Evolutionary conservation across 2,113 vertebrate genomes (phyloP).

Genomic region (Athene cunicularia): DNA sequence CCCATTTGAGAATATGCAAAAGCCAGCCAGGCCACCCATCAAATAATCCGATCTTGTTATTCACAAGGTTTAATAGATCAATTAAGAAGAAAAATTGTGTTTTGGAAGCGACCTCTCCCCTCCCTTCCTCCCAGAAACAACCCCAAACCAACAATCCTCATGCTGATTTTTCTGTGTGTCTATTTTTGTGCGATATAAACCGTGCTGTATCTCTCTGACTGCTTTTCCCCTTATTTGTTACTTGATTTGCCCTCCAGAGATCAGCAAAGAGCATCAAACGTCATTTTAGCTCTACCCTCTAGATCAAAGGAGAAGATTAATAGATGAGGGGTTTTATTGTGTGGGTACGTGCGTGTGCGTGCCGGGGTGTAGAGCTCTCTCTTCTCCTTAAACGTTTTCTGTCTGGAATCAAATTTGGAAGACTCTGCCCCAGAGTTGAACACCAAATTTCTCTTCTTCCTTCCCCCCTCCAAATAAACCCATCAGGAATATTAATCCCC

Average conservation of each 20-base stretch:
- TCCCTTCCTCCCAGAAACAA: background rate
- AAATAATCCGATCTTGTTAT: background rate
- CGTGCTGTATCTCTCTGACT: background rate
- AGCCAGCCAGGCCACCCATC: background rate
- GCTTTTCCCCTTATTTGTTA: conserved; percentile 51
- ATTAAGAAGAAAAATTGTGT: background rate
- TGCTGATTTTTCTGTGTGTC: background rate
- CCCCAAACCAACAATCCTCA: background rate
- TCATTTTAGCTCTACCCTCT: conserved; percentile 42
- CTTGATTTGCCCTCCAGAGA: conserved; percentile 75
- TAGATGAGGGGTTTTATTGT: conserved; percentile 16
- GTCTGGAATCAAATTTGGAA: background rate
- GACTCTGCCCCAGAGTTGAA: background rate
- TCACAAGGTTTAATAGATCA: background rate
- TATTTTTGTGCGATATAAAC: background rate
- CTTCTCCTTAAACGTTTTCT: background rate
- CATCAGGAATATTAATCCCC: background rate
- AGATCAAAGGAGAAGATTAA: conserved; percentile 58
- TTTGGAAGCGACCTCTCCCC: background rate
- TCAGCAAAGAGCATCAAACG: conserved; percentile 46
- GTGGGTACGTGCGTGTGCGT: background rate
- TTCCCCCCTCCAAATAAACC: background rate
- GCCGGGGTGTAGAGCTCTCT: background rate
- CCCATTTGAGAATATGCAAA: background rate
- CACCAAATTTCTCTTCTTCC: background rate